phyloP scores from a whole-genome alignment of 2,113 vertebrate genomes.

The Calyptommatus sinebrachiatus region DNA sequence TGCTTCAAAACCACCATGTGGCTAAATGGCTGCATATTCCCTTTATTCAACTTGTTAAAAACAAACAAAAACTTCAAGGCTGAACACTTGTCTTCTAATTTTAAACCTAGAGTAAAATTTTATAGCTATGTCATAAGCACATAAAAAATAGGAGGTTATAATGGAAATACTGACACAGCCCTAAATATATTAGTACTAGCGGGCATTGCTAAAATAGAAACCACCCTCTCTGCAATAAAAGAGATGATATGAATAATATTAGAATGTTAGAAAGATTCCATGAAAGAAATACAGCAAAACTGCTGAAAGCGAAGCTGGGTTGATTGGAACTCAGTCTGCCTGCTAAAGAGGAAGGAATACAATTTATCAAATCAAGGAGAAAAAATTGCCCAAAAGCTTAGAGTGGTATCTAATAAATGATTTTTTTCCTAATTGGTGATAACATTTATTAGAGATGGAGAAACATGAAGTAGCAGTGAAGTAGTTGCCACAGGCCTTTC shows the following conservation, averaged over 20 bases:
- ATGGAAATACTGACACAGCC: slow-evolving; percentile 9
- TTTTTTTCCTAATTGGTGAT: neutral
- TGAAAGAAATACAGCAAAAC: neutral
- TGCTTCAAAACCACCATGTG: neutral
- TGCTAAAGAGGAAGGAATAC: neutral
- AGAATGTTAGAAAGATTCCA: neutral
- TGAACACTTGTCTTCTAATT: slow-evolving; percentile 1
- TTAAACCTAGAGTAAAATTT: slow-evolving; percentile 27
- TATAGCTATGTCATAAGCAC: slow-evolving; percentile 15
- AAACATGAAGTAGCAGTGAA: neutral
- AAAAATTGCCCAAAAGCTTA: neutral
- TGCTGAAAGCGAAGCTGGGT: neutral
- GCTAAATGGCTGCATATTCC: fast-evolving
- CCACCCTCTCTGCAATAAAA: neutral
- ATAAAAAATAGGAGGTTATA: neutral
- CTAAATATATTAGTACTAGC: slow-evolving; percentile 22
- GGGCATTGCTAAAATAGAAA: neutral
- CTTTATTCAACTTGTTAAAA: neutral
- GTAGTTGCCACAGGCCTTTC: neutral
- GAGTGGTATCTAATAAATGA: neutral
- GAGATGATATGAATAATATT: neutral
- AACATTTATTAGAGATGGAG: neutral
- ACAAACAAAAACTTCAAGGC: neutral
- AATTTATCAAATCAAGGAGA: neutral
- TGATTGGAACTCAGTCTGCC: neutral